phyloP scores from a whole-genome alignment of 2,113 vertebrate genomes.

The Caloenas nicobarica region DNA sequence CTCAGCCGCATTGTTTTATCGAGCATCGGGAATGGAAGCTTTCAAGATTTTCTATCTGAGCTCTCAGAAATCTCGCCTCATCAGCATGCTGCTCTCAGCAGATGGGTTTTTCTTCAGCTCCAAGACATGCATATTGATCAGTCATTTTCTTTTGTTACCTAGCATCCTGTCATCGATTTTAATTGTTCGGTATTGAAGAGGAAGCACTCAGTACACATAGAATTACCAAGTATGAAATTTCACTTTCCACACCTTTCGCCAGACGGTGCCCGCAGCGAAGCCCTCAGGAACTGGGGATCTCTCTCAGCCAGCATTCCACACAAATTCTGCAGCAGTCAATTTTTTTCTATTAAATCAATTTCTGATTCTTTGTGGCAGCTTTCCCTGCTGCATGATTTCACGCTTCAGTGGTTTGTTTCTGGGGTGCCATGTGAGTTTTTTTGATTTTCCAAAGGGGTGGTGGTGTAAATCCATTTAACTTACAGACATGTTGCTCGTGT shows the following conservation, averaged over 20 bases:
- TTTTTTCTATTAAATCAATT: slow-evolving; percentile 31
- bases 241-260: not conserved
- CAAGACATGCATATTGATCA: slow-evolving; percentile 61
- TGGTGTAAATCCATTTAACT: not conserved
- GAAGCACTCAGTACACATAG: not conserved
- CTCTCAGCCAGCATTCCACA: not conserved
- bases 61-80: slow-evolving; percentile 7
- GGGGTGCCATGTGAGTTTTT: not conserved
- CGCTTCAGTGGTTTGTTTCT: not conserved
- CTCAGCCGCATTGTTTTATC: not conserved
- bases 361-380: slow-evolving; percentile 15
- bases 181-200: not conserved
- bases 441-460: not conserved
- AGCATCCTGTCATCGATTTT: slow-evolving; percentile 41
- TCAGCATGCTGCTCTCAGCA: slow-evolving; percentile 47
- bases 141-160: slow-evolving; percentile 47
- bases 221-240: not conserved
- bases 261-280: not conserved
- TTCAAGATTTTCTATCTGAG: not conserved
- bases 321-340: not conserved
- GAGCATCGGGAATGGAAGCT: not conserved
- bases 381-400: not conserved
- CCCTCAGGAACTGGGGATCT: not conserved
- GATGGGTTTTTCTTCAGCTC: not conserved
- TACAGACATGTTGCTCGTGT: not conserved